A percentile compares a stretch with the other conserved stretches of the same genome.
Conservation (phyloP, 2,797 vertebrate species). For the Parauchenoglanis punctatus region DNA sequence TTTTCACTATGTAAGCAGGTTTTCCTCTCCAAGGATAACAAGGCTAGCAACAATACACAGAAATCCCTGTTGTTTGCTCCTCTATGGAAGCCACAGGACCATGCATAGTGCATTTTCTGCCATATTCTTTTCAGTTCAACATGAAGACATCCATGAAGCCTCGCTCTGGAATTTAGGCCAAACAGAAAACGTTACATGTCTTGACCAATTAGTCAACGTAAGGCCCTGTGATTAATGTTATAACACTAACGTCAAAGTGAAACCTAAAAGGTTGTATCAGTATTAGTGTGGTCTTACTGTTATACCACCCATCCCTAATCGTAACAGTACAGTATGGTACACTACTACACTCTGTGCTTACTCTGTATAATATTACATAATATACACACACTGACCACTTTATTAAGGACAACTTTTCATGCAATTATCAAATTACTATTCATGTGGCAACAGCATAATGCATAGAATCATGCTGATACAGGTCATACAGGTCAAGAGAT, state of each 20-base stretch:
- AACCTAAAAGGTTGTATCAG: background rate
- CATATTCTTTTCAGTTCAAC: background rate
- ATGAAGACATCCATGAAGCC: background rate
- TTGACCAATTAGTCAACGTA: background rate
- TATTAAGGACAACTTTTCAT: background rate
- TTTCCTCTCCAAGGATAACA: background rate
- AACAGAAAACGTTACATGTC: background rate
- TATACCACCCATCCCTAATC: background rate
- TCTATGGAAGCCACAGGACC: background rate
- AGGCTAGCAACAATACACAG: conserved; percentile 18
- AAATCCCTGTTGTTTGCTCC: conserved; percentile 14
- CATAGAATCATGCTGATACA: background rate
- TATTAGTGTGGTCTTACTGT: background rate
- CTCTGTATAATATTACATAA: background rate
- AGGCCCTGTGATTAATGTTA: background rate
- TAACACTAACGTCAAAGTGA: background rate
- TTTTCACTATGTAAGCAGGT: conserved; percentile 28
- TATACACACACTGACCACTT: background rate
- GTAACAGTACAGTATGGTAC: background rate
- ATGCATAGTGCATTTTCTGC: background rate
- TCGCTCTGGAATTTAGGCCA: background rate
- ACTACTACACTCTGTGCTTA: background rate
- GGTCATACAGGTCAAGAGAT: background rate
- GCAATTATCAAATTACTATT: background rate
- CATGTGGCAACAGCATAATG: background rate